Evolutionary conservation across 2,113 vertebrate genomes (phyloP), one percentile per base, ranked within the genome.

Genomic region (Dipodomys spectabilis): DNA sequence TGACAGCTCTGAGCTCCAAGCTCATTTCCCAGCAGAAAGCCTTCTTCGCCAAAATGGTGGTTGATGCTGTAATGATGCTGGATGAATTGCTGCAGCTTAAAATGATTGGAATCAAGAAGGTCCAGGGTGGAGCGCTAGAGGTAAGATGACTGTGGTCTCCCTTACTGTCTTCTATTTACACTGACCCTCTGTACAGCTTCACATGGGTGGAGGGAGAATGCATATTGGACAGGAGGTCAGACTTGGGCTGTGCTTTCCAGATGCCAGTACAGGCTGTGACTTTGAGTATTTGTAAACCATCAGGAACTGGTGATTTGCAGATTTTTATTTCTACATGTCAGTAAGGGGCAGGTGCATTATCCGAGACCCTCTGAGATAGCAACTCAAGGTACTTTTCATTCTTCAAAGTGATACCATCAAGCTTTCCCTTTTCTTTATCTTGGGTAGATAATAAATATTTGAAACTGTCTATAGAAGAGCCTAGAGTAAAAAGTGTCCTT

Each of bases 101-200:
- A 96, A 99, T 99, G 99, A 99, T 99, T 2, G 99, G 99, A 39
- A 99, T 99, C 91, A 99, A 99, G 98, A 99, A 99, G 96, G 99
- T 99, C 39, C 99, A 99, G 90, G 99, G 99, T 90, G 99, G 99
- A 57, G 99, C 98, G 53, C 96, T 99, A 4, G 99, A 99, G 98
- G 99, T 99, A 53, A 97, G 98, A 88, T 57, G 87, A 15, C 67
- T 20, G 7, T 2, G 1, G 22, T 53, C 73, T 87, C 80, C 44
- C 3, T 19, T 0, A 25, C 20, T 5, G n/a, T 60, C 45, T 27
- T 82, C 49, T 83, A 53, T 85, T 83, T 75, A 45, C 28, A 23
- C 0, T 25, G 27, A 65, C 12, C 53, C 78, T 35, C 23, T 65
- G 28, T 75, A 32, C 12, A 35, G 19, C 60, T 44, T 75, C 11